phyloP scores from a whole-genome alignment of 2,797 vertebrate species.

The Peromyscus nudipes region DNA sequence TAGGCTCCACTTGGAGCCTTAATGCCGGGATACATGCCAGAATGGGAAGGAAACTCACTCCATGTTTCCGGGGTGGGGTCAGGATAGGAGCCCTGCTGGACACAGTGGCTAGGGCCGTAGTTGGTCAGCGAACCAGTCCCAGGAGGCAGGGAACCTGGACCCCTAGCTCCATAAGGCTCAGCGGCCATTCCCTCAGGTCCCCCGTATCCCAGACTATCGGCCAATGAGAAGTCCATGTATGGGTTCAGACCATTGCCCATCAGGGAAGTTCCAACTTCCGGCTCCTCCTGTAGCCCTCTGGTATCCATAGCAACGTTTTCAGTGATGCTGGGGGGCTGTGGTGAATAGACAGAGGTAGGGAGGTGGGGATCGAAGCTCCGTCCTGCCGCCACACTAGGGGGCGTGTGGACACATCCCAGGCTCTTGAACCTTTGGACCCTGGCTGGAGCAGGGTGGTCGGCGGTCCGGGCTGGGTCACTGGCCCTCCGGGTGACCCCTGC shows the following conservation, averaged over 20 bases:
- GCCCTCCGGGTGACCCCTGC: conserved; percentile 88
- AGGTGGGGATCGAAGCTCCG: conserved; percentile 92
- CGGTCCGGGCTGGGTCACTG: conserved; percentile 91
- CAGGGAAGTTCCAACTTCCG: conserved; percentile 79
- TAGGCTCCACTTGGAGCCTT: conserved; percentile 73
- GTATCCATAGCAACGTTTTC: conserved; percentile 96
- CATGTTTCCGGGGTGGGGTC: conserved; percentile 79
- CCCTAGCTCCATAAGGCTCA: conserved; percentile 76
- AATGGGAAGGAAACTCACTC: conserved; percentile 84
- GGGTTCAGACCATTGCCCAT: conserved; percentile 88
- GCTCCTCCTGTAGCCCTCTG: conserved; percentile 87
- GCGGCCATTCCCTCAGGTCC: conserved; percentile 75
- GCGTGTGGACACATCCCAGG: conserved; percentile 89
- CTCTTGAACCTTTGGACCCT: conserved; percentile 91
- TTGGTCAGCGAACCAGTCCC: conserved; percentile 63
- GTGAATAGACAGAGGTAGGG: conserved; percentile 93
- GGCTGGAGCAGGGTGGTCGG: conserved; percentile 86
- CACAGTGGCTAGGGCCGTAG: conserved; percentile 78
- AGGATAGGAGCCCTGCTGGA: conserved; percentile 75
- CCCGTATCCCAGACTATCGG: conserved; percentile 77
- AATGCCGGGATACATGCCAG: conserved; percentile 73
- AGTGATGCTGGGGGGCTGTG: conserved; percentile 95
- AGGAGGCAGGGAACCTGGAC: conserved; percentile 70
- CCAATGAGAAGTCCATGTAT: conserved; percentile 90
- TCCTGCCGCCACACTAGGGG: conserved; percentile 86